Evolutionary conservation across 2,113 vertebrate genomes (phyloP).

Genomic region (Melanerpes aurifrons): DNA sequence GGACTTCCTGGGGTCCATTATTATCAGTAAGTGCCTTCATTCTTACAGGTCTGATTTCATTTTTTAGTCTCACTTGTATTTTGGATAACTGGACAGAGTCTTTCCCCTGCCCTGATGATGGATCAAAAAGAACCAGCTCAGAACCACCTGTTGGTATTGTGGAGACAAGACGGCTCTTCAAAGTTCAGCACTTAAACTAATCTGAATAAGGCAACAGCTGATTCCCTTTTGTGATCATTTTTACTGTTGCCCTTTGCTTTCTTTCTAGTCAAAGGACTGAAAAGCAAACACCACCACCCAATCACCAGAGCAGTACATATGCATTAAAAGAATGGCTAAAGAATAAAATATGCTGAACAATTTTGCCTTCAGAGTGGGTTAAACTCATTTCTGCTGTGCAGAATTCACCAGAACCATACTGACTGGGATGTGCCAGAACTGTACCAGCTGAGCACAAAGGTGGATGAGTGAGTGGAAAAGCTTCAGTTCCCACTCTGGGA

Average conservation of each 20-base stretch:
- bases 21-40: neutral
- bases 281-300: neutral
- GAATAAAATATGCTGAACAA: neutral
- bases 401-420: neutral
- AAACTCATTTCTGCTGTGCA: rapidly evolving
- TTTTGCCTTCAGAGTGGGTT: neutral
- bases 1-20: neutral
- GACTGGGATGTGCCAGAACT: neutral
- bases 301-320: neutral
- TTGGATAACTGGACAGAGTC: neutral
- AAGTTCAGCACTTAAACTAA: neutral
- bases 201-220: neutral
- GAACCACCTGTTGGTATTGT: neutral
- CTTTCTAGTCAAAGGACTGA: neutral
- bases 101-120: neutral
- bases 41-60: neutral
- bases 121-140: neutral
- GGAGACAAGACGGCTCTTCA: neutral
- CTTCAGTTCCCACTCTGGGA: neutral
- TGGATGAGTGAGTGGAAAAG: neutral
- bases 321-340: neutral
- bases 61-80: neutral
- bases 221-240: neutral
- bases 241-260: neutral
- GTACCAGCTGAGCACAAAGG: neutral